These are phyloP conservation scores for Drosophila auraria DNA, from an alignment of 1,140 invertebrate species.

Conservation along the genomic window DNA sequence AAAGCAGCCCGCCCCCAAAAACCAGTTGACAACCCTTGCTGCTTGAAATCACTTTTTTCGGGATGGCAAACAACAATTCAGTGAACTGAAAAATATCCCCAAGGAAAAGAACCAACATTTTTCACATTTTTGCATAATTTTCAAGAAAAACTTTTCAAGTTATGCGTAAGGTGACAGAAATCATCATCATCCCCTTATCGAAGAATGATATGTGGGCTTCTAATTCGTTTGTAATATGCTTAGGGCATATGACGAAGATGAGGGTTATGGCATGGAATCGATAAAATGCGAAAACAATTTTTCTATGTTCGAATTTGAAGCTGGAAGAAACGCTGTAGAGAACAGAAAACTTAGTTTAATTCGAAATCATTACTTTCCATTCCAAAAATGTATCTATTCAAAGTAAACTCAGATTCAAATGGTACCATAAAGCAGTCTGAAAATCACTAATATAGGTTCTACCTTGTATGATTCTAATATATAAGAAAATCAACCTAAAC, in stretches of 20 bases:
- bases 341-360: slow-evolving; percentile 8
- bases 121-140: slow-evolving; percentile 74
- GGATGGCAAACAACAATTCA: slow-evolving; percentile 71
- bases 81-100: slow-evolving; percentile 81
- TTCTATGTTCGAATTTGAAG: neutral
- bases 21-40: slow-evolving; percentile 63
- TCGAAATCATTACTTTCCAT: neutral
- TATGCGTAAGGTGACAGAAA: slow-evolving; percentile 58
- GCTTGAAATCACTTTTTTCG: slow-evolving; percentile 71
- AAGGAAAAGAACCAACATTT: slow-evolving; percentile 53
- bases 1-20: slow-evolving; percentile 33
- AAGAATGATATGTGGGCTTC: slow-evolving; percentile 42
- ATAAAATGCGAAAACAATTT: slow-evolving; percentile 42
- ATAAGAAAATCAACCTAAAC: no score
- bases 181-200: slow-evolving; percentile 59
- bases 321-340: neutral
- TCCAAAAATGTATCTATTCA: neutral
- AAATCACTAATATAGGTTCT: no score
- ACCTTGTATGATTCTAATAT: no score
- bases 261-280: slow-evolving; percentile 30
- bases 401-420: no score
- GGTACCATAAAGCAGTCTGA: no score
- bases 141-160: slow-evolving; percentile 59
- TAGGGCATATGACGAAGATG: slow-evolving; percentile 23
- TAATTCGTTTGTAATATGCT: slow-evolving; percentile 70